These are phyloP conservation scores for Lysandra bellargus DNA, from an alignment of 2,888 invertebrate genomes.

Conservation along the genomic window DNA sequence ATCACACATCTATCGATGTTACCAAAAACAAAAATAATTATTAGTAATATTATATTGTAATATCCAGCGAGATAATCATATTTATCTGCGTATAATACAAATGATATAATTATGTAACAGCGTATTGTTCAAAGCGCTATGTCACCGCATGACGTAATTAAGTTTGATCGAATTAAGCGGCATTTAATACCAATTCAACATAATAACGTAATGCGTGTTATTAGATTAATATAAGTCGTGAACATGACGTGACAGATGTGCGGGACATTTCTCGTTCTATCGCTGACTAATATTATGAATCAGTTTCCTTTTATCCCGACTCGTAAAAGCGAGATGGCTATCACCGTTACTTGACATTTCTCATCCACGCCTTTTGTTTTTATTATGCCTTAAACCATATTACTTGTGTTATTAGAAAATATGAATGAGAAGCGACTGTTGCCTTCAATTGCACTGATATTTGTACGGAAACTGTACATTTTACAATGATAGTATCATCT, in stretches of 20 bases:
- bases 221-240: constrained; percentile 8
- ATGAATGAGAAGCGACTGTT: background rate
- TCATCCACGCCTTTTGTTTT: background rate
- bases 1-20: background rate
- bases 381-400: background rate
- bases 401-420: background rate
- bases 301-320: constrained; percentile 6
- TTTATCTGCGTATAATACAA: background rate
- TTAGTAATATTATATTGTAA: background rate
- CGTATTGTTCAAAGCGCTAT: background rate
- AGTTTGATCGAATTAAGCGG: background rate
- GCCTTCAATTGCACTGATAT: background rate
- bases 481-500: background rate
- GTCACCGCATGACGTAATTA: constrained; percentile 1
- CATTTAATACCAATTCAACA: constrained; percentile 11
- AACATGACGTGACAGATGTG: constrained; percentile 20
- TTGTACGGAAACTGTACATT: background rate
- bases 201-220: constrained; percentile 14
- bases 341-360: background rate
- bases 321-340: background rate
- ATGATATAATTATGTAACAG: background rate
- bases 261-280: constrained; percentile 10
- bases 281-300: constrained; percentile 25
- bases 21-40: background rate
- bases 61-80: background rate